Conservation (phyloP, 2,113 vertebrate species). For the Poeciliopsis retropinna region DNA sequence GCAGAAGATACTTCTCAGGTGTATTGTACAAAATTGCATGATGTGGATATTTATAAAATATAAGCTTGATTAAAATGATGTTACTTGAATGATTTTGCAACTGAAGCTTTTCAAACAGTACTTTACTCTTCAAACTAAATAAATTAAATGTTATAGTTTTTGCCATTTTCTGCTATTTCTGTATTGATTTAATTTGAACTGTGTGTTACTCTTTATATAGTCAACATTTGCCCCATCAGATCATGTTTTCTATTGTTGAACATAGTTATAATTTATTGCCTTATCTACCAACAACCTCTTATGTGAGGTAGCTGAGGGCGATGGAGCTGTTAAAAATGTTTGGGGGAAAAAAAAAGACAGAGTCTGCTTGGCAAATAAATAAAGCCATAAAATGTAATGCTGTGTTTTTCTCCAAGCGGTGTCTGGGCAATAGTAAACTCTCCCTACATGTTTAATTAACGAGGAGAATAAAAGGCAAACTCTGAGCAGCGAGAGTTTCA, state of each 20-base stretch:
- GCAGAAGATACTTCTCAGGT: neutral
- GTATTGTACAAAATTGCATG: neutral
- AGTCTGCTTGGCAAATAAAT: slow-evolving; percentile 72
- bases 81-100: neutral
- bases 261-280: slow-evolving; percentile 42
- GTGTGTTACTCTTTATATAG: slow-evolving; percentile 14
- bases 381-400: slow-evolving; percentile 6
- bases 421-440: slow-evolving; percentile 55
- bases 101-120: neutral
- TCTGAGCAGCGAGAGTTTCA: slow-evolving; percentile 23
- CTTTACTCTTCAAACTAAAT: too few species aligned
- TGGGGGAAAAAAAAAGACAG: slow-evolving; percentile 53
- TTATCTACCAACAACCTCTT: slow-evolving; percentile 60
- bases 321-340: slow-evolving; percentile 35
- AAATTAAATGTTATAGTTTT: neutral
- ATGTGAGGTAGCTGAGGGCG: slow-evolving; percentile 30
- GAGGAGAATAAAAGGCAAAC: slow-evolving; percentile 50
- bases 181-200: slow-evolving; percentile 37
- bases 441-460: slow-evolving; percentile 76
- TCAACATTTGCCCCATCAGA: slow-evolving; percentile 16
- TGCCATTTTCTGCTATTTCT: slow-evolving; percentile 8
- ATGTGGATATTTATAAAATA: neutral
- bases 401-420: too few species aligned
- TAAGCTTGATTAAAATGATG: neutral
- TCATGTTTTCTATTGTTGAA: slow-evolving; percentile 53